Conservation (phyloP, 1,140 invertebrate species). For the Cheumatopsyche charites region DNA sequence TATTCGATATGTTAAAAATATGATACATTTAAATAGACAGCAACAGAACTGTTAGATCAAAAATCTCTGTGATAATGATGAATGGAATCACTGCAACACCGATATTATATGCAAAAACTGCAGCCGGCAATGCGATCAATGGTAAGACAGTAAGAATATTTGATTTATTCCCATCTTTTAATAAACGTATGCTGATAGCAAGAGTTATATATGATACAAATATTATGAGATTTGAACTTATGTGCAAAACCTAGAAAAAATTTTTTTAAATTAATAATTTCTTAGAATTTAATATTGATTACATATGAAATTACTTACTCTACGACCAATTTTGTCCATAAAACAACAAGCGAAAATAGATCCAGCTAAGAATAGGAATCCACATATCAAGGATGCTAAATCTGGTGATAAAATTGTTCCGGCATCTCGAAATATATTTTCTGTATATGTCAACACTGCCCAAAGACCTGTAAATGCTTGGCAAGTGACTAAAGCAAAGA, state of each 20-base stretch:
- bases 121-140: slow-evolving; percentile 61
- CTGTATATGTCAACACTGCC: slow-evolving; percentile 56
- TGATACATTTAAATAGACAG: slow-evolving; percentile 15
- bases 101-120: slow-evolving; percentile 62
- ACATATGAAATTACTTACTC: slow-evolving; percentile 47
- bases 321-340: slow-evolving; percentile 66
- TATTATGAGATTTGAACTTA: slow-evolving; percentile 55
- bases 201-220: slow-evolving; percentile 55
- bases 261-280: background rate
- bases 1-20: background rate
- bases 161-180: slow-evolving; percentile 37
- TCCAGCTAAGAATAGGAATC: slow-evolving; percentile 56
- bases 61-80: slow-evolving; percentile 68
- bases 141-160: slow-evolving; percentile 57
- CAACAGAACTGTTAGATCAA: slow-evolving; percentile 62
- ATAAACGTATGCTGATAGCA: slow-evolving; percentile 56
- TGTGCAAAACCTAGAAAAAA: slow-evolving; percentile 60
- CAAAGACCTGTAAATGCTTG: slow-evolving; percentile 40
- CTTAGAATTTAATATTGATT: no score
- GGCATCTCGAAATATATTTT: slow-evolving; percentile 63
- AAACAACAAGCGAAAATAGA: slow-evolving; percentile 60
- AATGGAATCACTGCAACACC: slow-evolving; percentile 64
- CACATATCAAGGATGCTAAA: slow-evolving; percentile 62
- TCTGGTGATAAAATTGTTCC: slow-evolving; percentile 58
- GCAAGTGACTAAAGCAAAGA: slow-evolving; percentile 7